Conservation (phyloP, 1,140 invertebrate genomes). For the Orchestia grillus region DNA sequence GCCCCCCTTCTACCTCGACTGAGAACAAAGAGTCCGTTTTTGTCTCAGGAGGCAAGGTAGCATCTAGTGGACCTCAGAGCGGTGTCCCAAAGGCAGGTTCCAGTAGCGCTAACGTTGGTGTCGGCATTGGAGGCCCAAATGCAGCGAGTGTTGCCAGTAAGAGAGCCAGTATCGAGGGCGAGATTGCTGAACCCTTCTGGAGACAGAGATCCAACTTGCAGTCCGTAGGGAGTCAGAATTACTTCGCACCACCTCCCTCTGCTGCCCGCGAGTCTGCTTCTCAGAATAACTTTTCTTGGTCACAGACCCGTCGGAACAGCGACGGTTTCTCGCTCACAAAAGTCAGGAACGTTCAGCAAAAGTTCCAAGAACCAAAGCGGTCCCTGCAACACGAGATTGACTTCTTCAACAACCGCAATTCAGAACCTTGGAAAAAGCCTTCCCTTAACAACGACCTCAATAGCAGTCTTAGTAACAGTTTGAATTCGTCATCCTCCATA, state of each 20-base stretch:
- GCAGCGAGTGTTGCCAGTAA: neutral
- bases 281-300: neutral
- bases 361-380: slow-evolving; percentile 1
- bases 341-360: neutral
- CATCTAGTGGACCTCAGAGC: neutral
- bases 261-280: neutral
- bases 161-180: neutral
- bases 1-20: too few species aligned
- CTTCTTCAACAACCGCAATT: slow-evolving; percentile 36
- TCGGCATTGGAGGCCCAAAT: neutral
- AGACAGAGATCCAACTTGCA: neutral
- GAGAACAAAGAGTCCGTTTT: neutral
- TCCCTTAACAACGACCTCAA: neutral
- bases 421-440: neutral
- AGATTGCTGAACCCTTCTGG: neutral
- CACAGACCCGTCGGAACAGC: slow-evolving; percentile 30
- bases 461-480: neutral
- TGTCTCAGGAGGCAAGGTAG: neutral
- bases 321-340: slow-evolving; percentile 21
- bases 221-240: neutral
- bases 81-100: neutral
- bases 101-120: neutral
- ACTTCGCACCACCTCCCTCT: neutral
- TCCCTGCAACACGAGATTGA: slow-evolving; percentile 43
- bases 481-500: neutral